phyloP scores from a whole-genome alignment of 1,140 invertebrate species.

The Metopolophium dirhodum region DNA sequence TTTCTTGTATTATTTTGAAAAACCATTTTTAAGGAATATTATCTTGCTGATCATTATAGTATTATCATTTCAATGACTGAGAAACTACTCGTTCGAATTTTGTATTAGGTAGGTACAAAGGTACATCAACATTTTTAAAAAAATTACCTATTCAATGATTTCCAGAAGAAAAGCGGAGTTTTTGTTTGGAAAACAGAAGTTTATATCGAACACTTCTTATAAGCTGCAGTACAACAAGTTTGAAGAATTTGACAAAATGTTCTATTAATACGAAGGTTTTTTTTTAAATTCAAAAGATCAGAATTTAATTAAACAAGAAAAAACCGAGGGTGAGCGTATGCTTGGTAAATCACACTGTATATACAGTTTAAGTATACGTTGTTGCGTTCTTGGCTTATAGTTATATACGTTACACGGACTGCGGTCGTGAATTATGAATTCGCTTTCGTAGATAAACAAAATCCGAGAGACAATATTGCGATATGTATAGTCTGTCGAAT shows the following conservation, averaged over 20 bases:
- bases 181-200: background rate
- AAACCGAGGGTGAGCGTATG: background rate
- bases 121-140: too few relatives aligned
- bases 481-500: background rate
- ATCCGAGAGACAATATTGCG: background rate
- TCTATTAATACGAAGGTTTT: too few relatives aligned
- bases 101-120: too few relatives aligned
- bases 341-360: background rate
- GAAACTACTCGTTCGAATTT: too few relatives aligned
- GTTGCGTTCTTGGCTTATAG: too few relatives aligned
- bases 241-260: background rate
- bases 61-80: too few relatives aligned
- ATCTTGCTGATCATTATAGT: too few relatives aligned
- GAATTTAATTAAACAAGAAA: background rate
- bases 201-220: background rate
- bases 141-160: too few relatives aligned
- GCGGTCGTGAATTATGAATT: background rate
- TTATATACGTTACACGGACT: background rate
- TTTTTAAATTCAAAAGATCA: background rate
- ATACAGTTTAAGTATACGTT: background rate
- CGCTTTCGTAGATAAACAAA: constrained; percentile 31
- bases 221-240: background rate
- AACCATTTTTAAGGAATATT: too few relatives aligned
- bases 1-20: too few relatives aligned
- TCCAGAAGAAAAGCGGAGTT: background rate